Conservation (phyloP, 2,797 vertebrate species). For the Lithobates sylvaticus region DNA sequence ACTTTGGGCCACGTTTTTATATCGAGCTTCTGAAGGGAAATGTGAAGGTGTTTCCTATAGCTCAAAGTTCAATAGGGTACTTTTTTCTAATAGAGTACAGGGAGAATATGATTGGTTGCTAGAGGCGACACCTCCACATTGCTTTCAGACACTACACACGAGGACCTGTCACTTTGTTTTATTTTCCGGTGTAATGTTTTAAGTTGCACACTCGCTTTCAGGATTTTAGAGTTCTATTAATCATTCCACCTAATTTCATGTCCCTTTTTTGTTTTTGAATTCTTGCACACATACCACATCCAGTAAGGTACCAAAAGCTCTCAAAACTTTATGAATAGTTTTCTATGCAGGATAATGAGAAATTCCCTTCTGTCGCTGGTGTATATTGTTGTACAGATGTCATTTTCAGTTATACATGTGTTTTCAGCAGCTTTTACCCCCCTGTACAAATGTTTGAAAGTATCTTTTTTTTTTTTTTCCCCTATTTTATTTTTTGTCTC, state of each 20-base stretch:
- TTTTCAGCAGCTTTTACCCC: slow-evolving; percentile 85
- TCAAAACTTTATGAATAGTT: slow-evolving; percentile 83
- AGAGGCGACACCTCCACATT: background rate
- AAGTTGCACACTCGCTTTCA: slow-evolving; percentile 14
- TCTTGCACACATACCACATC: slow-evolving; percentile 81
- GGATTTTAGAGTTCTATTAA: slow-evolving; percentile 10
- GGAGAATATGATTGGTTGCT: too few relatives aligned
- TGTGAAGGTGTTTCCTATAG: background rate
- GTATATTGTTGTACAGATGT: slow-evolving; percentile 98
- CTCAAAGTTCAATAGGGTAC: background rate
- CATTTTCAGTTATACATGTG: slow-evolving; percentile 86
- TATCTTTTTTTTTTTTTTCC: too few relatives aligned
- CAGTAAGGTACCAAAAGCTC: slow-evolving; percentile 93
- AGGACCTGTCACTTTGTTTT: slow-evolving; percentile 63
- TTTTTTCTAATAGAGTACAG: background rate
- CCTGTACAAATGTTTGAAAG: slow-evolving; percentile 91
- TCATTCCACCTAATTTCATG: slow-evolving; percentile 43
- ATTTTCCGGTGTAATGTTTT: slow-evolving; percentile 43
- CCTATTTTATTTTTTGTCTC: slow-evolving; percentile 76
- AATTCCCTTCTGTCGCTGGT: slow-evolving; percentile 89
- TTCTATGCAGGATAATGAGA: slow-evolving; percentile 97
- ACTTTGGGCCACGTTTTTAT: background rate
- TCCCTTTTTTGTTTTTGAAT: slow-evolving; percentile 66
- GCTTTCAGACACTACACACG: background rate
- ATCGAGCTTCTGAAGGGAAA: background rate